phyloP scores from a whole-genome alignment of 2,888 invertebrate genomes.

The Hydriomena furcata region DNA sequence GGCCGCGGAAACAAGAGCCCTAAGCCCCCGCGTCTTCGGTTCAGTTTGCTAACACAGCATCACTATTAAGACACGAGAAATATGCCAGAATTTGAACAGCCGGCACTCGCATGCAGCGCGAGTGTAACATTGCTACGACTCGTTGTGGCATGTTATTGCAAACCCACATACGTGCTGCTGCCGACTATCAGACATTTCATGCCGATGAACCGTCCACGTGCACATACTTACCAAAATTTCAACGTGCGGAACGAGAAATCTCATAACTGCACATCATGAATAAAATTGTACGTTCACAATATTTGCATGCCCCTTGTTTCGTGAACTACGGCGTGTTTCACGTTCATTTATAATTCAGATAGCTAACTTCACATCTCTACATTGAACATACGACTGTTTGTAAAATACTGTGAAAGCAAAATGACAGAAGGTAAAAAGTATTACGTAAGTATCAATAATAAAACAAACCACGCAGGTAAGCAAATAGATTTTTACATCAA shows the following conservation, averaged over 20 bases:
- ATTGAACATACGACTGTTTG: background rate
- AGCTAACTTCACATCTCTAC: background rate
- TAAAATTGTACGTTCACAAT: constrained; percentile 37
- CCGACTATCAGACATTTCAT: constrained; percentile 80
- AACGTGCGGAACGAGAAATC: constrained; percentile 55
- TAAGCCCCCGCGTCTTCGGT: constrained; percentile 48
- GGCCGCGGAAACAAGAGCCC: constrained; percentile 49
- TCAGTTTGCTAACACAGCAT: constrained; percentile 46
- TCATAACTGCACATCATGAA: constrained; percentile 43
- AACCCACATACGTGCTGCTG: constrained; percentile 76
- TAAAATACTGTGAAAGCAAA: background rate
- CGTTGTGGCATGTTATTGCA: constrained; percentile 82
- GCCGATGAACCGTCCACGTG: constrained; percentile 75
- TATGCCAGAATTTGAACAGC: constrained; percentile 77
- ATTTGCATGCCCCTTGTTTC: constrained; percentile 34
- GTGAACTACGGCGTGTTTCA: constrained; percentile 10
- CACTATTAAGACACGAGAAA: constrained; percentile 68
- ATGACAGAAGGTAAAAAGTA: background rate
- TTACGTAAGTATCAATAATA: constrained; percentile 15
- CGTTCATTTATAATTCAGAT: constrained; percentile 9
- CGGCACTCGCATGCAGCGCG: constrained; percentile 70
- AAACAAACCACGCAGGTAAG: constrained; percentile 15
- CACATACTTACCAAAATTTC: constrained; percentile 64
- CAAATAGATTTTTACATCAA: constrained; percentile 23
- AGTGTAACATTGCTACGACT: constrained; percentile 78